Evolutionary conservation across 2,797 vertebrate species (phyloP), one percentile per base, ranked within the genome.

Genomic region (Tenualosa ilisha): DNA sequence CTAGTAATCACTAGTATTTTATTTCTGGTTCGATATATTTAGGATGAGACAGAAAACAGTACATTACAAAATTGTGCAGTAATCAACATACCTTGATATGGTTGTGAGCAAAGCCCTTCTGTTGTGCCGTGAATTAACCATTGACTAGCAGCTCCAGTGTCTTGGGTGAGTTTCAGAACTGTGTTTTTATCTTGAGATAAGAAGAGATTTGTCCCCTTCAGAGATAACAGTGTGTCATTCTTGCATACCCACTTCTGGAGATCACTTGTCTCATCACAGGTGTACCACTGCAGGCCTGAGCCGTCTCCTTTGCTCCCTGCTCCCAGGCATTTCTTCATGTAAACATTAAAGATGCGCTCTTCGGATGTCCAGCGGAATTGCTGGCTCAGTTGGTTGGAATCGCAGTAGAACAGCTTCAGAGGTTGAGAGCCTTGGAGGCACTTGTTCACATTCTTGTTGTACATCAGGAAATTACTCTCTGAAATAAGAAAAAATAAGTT

Each of bases 211-310:
- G 93, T 90, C 85, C 91, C 95, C 90, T 95, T 94, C 83, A 99
- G 95, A 37, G 91, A 95, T 51, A 99, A 95, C 83, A 97, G 92
- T 0, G 96, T 97, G 65, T 95, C 94, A 31, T 97, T 97, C 86
- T 72, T 96, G 94, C 98, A 99, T 89, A 97, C 96, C 98, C 98
- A 99, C 89, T 95, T 96, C 89, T 99, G 98, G 8, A 97, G 92
- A 9, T 90, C 89, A 3, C 84, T 96, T 13, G 72, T 94, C 0
- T 95, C 92, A 56, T 98, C 93, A 83, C 98, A 99, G 20, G 94
- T 93, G 2, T 95, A 96, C 43, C 96, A 92, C 88, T 85, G 93
- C 83, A 99, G 56, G 1, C 94, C 90, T 82, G 95, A 96, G 90
- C 96, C 96, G 84, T 95, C 94, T 0, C 54, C 94, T 88, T 93